Evolutionary conservation across 2,888 invertebrate species (phyloP).

Genomic region (Unio pictorum): DNA sequence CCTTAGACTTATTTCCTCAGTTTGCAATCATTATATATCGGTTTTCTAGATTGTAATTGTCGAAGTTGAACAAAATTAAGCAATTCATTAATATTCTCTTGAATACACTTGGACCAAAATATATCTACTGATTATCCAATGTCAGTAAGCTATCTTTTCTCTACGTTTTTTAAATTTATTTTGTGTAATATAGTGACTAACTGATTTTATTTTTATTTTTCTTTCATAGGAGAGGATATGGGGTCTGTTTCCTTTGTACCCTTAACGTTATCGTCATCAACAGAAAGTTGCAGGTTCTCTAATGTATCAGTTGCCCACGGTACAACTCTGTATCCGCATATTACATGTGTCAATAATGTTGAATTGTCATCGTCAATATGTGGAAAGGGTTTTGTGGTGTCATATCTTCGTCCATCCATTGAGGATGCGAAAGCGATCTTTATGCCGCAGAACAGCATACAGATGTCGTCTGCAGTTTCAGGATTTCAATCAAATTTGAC

Average conservation of each 20-base stretch:
- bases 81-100: no score
- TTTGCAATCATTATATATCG: no score
- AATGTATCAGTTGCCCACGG: slow-evolving; percentile 8
- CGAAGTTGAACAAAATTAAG: no score
- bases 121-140: no score
- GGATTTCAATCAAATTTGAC: slow-evolving; percentile 1
- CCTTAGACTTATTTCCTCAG: no score
- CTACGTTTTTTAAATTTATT: no score
- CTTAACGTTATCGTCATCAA: not conserved
- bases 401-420: slow-evolving; percentile 1
- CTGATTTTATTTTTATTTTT: not conserved
- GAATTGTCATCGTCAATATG: not conserved
- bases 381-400: not conserved
- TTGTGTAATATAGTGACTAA: not conserved
- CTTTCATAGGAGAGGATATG: not conserved
- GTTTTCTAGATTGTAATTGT: no score
- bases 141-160: no score
- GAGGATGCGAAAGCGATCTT: not conserved
- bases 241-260: slow-evolving; percentile 1
- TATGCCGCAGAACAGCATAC: slow-evolving; percentile 1
- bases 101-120: no score
- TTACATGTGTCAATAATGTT: slow-evolving; percentile 8
- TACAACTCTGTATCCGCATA: slow-evolving; percentile 2
- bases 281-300: not conserved
- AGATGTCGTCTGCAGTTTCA: not conserved